These are phyloP conservation scores for Noctua fimbriata DNA, from an alignment of 2,888 invertebrate species.

Conservation along the genomic window DNA sequence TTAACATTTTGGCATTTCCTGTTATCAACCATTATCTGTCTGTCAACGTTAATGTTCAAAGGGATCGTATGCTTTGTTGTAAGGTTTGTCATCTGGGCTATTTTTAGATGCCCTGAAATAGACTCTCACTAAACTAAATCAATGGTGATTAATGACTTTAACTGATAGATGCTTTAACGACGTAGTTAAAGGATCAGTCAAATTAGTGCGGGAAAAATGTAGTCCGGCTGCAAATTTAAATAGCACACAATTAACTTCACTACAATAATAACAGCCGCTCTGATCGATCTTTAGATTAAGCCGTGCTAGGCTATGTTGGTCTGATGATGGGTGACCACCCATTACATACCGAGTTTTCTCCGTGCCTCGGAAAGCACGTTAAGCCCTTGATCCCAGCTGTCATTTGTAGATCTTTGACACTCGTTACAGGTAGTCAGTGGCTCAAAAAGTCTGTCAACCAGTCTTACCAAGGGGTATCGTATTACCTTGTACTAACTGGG, in stretches of 20 bases:
- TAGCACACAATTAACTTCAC: neutral
- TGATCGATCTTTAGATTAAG: too few relatives aligned
- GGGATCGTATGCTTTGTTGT: neutral
- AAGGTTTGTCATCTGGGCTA: neutral
- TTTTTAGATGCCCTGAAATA: neutral
- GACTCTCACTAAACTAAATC: neutral
- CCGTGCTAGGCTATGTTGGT: too few relatives aligned
- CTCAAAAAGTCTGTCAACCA: too few relatives aligned
- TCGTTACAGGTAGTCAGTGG: too few relatives aligned
- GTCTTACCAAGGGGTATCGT: too few relatives aligned
- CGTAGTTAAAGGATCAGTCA: neutral
- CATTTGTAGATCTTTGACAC: too few relatives aligned
- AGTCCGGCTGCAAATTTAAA: neutral
- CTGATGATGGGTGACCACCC: too few relatives aligned
- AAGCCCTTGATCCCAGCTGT: too few relatives aligned
- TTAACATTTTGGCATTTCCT: neutral
- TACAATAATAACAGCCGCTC: neutral
- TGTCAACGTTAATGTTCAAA: neutral
- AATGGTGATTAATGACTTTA: neutral
- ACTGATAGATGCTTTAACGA: neutral
- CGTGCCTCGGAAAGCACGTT: too few relatives aligned
- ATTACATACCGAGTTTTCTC: too few relatives aligned
- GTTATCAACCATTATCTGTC: neutral
- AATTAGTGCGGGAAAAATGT: neutral
- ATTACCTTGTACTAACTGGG: too few relatives aligned